Evolutionary conservation across 2,888 invertebrate species (phyloP).

Genomic region (Physocephala rufipes): DNA sequence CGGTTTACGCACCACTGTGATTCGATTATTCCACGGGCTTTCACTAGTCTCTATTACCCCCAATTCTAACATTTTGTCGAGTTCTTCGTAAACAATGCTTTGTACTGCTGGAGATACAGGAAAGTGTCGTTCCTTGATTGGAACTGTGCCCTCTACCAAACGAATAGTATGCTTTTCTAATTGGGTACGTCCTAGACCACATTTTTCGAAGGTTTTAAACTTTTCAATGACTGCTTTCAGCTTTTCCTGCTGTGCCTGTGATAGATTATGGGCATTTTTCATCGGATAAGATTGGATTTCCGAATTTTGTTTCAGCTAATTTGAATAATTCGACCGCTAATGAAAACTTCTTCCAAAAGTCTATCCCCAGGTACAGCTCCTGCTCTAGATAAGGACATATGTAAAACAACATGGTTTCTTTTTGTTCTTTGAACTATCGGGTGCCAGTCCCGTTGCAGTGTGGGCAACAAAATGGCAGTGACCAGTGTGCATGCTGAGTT

Average conservation of each 20-base stretch:
- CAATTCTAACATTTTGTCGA: neutral
- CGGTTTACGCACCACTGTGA: conserved; percentile 32
- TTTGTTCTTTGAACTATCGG: conserved; percentile 1
- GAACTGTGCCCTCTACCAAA: conserved; percentile 1
- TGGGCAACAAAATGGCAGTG: too few relatives aligned
- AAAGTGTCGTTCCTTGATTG: conserved; percentile 19
- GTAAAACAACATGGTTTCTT: neutral
- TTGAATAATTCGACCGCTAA: neutral
- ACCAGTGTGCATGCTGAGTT: too few relatives aligned
- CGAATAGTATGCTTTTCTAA: too few relatives aligned
- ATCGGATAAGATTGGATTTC: too few relatives aligned
- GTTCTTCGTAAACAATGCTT: conserved; percentile 17
- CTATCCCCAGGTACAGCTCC: neutral
- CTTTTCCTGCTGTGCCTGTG: neutral
- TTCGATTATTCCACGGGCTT: conserved; percentile 34
- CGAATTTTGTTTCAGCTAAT: neutral
- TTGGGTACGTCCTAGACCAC: too few relatives aligned
- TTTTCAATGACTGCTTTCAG: neutral
- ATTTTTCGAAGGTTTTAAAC: neutral
- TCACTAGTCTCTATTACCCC: conserved; percentile 16
- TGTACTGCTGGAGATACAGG: conserved; percentile 28
- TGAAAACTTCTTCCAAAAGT: neutral
- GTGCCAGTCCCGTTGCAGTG: too few relatives aligned
- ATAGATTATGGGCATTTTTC: neutral
- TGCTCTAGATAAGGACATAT: neutral